Conservation (phyloP, 2,888 invertebrate species). For the Euproctis similis region DNA sequence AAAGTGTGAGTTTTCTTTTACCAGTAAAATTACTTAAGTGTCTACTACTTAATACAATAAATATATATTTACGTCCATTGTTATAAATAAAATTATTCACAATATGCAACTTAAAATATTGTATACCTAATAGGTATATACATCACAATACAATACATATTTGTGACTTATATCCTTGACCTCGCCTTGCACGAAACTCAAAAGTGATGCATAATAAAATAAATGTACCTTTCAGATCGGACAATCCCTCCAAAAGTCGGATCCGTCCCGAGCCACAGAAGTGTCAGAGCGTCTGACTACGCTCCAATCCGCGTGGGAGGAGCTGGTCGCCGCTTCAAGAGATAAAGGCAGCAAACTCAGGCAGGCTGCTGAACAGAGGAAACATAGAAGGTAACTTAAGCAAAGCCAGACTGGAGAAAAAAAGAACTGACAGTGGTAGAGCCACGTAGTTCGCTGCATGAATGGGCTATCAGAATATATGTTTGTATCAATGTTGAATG, state of each 20-base stretch:
- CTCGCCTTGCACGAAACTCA: not conserved
- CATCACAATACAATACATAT: too few species aligned
- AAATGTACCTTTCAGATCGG: slow-evolving; percentile 44
- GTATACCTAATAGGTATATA: too few species aligned
- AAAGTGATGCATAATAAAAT: not conserved
- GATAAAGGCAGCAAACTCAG: slow-evolving; percentile 84
- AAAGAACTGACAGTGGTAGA: too few species aligned
- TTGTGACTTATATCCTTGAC: too few species aligned
- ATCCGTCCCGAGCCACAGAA: slow-evolving; percentile 78
- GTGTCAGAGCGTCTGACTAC: slow-evolving; percentile 88
- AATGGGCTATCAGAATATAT: too few species aligned
- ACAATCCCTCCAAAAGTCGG: slow-evolving; percentile 59
- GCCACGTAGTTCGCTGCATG: too few species aligned
- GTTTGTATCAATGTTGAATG: not conserved
- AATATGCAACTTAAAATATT: too few species aligned
- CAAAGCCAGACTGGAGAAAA: too few species aligned
- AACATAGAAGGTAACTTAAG: slow-evolving; percentile 67
- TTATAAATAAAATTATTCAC: too few species aligned
- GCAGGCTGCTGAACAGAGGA: slow-evolving; percentile 92
- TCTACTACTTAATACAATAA: too few species aligned
- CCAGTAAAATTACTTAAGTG: too few species aligned
- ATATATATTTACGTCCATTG: too few species aligned
- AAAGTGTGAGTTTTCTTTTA: slow-evolving; percentile 73
- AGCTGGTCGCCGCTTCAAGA: slow-evolving; percentile 88
- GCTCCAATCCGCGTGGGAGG: slow-evolving; percentile 91